Evolutionary conservation across 2,113 vertebrate genomes (phyloP), one percentile per base, ranked within the genome.

Genomic region (Scalopus aquaticus): DNA sequence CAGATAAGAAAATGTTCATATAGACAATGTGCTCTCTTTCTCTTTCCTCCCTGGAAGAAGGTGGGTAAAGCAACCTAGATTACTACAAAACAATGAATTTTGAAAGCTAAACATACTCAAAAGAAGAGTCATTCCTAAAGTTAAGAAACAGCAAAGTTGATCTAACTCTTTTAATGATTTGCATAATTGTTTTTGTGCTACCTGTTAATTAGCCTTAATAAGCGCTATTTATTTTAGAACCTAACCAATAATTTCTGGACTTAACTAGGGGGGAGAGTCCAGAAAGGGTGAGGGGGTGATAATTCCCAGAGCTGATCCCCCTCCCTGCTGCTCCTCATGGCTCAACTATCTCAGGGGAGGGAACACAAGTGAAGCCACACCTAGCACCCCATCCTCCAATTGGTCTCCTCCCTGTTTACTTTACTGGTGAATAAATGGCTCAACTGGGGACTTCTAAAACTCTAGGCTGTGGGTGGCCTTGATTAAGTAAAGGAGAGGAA

Each of bases 401-500:
- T 12, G 10, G n/a, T 78, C 69, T 93, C 79, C 87, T 85, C 93
- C 56, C 32, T 91, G 76, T 96, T 97, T 91, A 81, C 70, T 96
- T 69, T 93, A 62, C 76, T 86, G 28, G 80, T 67, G 60, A 91
- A 72, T 37, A 90, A 94, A 87, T 73, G 60, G 65, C 82, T 85
- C 93, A 74, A 42, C 56, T 70, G 88, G 80, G 78, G 64, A 95
- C 76, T 80, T 94, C 92, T 93, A 44, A 87, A 93, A 69, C 67
- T 87, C 64, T 81, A 85, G 81, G 26, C 92, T 93, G 94, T 96
- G 96, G 80, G 96, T 97, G 96, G 96, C 84, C 96, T 93, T 91
- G 94, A 96, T 80, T 80, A 90, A 93, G 64, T 88, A 60, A 22
- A 70, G 62, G 64, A 89, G 46, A 90, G 74, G 73, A 72, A 95